Evolutionary conservation across 1,140 invertebrate species (phyloP), one percentile per base, ranked within the genome.

Genomic region (Diorhabda elongata): DNA sequence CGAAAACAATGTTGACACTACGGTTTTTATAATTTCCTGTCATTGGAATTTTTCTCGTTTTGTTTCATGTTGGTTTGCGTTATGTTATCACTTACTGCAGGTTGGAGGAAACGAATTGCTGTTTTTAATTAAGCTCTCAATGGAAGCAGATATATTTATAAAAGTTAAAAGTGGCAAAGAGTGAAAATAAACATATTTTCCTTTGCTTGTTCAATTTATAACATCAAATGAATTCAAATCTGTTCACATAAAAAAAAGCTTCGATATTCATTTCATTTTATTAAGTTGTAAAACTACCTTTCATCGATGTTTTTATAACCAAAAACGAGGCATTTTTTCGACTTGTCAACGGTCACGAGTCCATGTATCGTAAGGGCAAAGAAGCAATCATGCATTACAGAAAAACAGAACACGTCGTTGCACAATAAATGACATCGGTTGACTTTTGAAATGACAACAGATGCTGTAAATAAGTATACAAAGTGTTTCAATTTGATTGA

Each of bases 381-480:
- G 6, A 52, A 52, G 47, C 47, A 6, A 52, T 52, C 70, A 74
- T 66, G 72, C 63, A 61, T 68, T 71, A 42, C 67, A 62, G 64
- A 69, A 73, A 73, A 73, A 68, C 62, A 65, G 44, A 73, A 71
- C 72, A 74, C 70, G 61, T 67, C 70, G 72, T 74, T 74, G 72
- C 72, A 74, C 72, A 74, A 74, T 71, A 74, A 74, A 74, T 70
- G 68, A 71, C 69, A 70, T 69, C 69, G 68, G 73, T 72, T 74
- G 73, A 74, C 73, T 74, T 72, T 45, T 66, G 42, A 71, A 71
- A 74, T 63, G 73, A 68, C 73, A 70, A 72, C 73, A 74, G 73
- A 74, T 74, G 73, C 71, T 72, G 64, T 72, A 74, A 72, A 74
- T 74, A 74, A 72, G 70, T 72, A 72, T 67, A 74, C 70, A 69